Percentiles rank a stretch among this genome's conserved stretches.
Conservation (phyloP, 2,113 vertebrate genomes). For the Pluvialis apricaria region DNA sequence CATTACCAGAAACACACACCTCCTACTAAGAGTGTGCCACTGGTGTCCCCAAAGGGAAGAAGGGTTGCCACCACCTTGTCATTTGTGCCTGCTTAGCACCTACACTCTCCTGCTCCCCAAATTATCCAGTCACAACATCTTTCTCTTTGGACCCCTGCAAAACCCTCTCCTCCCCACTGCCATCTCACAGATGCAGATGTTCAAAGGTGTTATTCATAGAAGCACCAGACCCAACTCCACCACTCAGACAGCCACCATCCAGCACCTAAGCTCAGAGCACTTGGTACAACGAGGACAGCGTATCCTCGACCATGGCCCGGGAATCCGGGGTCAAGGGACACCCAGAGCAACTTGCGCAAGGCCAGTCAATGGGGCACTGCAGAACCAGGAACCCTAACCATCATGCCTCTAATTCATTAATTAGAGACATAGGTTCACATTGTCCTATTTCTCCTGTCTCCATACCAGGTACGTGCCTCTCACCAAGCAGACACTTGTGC, state of each 20-base stretch:
- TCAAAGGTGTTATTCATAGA: not conserved
- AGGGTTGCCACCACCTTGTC: not conserved
- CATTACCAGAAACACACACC: not conserved
- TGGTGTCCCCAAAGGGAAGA: not conserved
- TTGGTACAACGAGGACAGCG: not conserved
- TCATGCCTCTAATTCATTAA: not conserved
- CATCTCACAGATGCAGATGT: not conserved
- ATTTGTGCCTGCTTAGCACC: not conserved
- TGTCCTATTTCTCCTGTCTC: not conserved
- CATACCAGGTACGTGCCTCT: not conserved
- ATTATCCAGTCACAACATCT: not conserved
- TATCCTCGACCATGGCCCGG: not conserved
- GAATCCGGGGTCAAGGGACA: not conserved
- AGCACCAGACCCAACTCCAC: not conserved
- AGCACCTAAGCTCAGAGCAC: not conserved
- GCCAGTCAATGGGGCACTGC: not conserved
- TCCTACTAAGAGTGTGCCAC: not conserved
- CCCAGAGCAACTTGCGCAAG: not conserved
- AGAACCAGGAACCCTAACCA: not conserved
- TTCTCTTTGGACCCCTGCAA: not conserved
- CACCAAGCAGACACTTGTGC: not conserved
- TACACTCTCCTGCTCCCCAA: not conserved
- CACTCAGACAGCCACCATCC: not conserved
- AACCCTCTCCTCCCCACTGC: not conserved
- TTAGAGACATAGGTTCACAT: not conserved